Conservation (phyloP, 2,797 vertebrate genomes). For the Tinamus major region DNA sequence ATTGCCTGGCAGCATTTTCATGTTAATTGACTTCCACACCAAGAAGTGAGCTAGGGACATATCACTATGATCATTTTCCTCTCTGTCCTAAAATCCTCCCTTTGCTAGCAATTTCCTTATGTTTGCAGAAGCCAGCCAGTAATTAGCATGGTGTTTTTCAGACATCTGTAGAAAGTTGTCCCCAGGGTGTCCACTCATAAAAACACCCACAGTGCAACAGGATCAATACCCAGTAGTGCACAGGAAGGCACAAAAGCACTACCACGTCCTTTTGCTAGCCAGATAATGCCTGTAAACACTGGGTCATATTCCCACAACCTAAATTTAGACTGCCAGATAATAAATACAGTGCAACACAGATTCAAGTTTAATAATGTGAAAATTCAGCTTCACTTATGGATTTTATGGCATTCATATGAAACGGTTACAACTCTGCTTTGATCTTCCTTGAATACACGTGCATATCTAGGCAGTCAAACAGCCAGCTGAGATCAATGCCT, state of each 20-base stretch:
- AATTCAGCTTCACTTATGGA: not conserved
- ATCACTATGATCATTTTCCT: not conserved
- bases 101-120: not conserved
- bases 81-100: not conserved
- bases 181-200: not conserved
- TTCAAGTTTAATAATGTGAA: not conserved
- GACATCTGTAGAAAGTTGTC: not conserved
- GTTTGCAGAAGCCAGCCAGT: not conserved
- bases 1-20: not conserved
- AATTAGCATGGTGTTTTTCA: not conserved
- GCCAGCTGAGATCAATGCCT: not conserved
- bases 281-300: not conserved
- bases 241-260: not conserved
- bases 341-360: not conserved
- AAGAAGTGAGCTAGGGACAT: not conserved
- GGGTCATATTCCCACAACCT: not conserved
- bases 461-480: not conserved
- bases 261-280: not conserved
- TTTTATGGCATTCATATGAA: not conserved
- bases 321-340: not conserved
- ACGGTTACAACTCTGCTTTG: not conserved
- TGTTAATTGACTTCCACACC: not conserved
- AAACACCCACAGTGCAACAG: not conserved
- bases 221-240: not conserved
- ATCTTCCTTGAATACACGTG: not conserved